A percentile compares a stretch with the other conserved stretches of the same genome.
Evolutionary conservation across 92 coral and sea anemone species (phyloP).

Genomic region (Nematostella vectensis): DNA sequence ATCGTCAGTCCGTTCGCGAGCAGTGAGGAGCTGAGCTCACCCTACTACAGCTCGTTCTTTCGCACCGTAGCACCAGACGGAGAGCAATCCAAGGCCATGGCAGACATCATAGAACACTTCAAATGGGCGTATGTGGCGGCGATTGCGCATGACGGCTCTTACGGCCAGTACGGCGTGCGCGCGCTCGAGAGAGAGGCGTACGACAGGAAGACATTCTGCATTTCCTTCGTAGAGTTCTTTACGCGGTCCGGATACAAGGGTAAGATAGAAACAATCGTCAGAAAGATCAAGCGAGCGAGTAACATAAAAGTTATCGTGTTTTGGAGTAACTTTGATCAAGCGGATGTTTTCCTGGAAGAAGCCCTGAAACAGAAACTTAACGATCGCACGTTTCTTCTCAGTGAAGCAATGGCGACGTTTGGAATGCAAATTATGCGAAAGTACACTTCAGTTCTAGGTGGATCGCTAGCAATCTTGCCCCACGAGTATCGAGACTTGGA

Average conservation of each 20-base stretch:
- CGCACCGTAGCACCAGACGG: constrained; percentile 15
- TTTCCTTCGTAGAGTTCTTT: constrained; percentile 12
- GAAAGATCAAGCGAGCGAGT: background rate
- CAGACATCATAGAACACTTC: constrained; percentile 9
- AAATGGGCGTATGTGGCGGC: constrained; percentile 13
- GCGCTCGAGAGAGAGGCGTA: constrained; percentile 10
- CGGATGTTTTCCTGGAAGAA: background rate
- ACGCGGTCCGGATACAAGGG: constrained; percentile 5
- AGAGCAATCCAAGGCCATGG: no score
- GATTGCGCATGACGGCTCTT: constrained; percentile 5
- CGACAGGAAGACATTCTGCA: constrained; percentile 13
- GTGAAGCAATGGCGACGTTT: constrained; percentile 11
- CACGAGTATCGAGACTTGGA: background rate
- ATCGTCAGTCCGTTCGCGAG: constrained; percentile 5
- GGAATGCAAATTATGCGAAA: background rate
- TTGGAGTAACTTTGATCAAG: constrained; percentile 1
- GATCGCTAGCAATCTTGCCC: constrained; percentile 3
- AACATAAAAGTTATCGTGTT: constrained; percentile 10
- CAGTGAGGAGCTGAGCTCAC: constrained; percentile 14
- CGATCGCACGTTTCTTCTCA: constrained; percentile 9
- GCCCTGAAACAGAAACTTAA: background rate
- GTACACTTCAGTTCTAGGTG: constrained; percentile 5
- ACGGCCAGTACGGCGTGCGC: constrained; percentile 4
- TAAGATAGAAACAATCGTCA: background rate
- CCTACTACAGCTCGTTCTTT: constrained; percentile 5